Evolutionary conservation across 2,113 vertebrate genomes (phyloP).

Genomic region (Neopipo cinnamomea): DNA sequence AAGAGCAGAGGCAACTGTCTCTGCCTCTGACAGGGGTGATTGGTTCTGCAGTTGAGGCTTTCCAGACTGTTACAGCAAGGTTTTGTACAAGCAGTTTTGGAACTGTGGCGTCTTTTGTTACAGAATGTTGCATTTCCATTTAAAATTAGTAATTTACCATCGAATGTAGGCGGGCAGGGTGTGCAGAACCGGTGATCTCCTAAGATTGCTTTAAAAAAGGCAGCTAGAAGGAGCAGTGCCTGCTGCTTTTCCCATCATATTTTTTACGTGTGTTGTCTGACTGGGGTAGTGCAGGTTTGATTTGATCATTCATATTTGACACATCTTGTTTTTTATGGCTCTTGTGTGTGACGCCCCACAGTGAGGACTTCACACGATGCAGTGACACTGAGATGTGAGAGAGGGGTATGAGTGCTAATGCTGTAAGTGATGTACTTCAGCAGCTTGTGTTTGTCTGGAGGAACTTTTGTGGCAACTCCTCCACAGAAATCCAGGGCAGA

Average conservation of each 20-base stretch:
- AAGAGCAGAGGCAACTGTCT: neutral
- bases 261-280: slow-evolving; percentile 20
- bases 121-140: slow-evolving; percentile 60
- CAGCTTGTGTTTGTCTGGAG: neutral
- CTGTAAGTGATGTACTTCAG: slow-evolving; percentile 14
- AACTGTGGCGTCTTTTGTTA: slow-evolving; percentile 25
- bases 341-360: neutral
- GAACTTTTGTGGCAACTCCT: slow-evolving; percentile 14
- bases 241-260: slow-evolving; percentile 46
- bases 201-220: slow-evolving; percentile 52
- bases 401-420: neutral
- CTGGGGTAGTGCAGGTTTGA: slow-evolving; percentile 35
- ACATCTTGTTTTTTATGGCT: slow-evolving; percentile 28
- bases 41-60: slow-evolving; percentile 36
- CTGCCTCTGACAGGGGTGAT: slow-evolving; percentile 13
- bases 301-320: slow-evolving; percentile 52
- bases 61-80: neutral
- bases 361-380: slow-evolving; percentile 29
- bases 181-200: slow-evolving; percentile 31
- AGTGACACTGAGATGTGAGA: slow-evolving; percentile 40
- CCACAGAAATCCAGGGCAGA: neutral
- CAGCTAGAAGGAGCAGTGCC: slow-evolving; percentile 36
- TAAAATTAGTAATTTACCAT: slow-evolving; percentile 63
- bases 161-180: slow-evolving; percentile 5
- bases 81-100: slow-evolving; percentile 12